A percentile compares a stretch with the other conserved stretches of the same genome.
These are phyloP conservation scores for Agrochola litura DNA, from an alignment of 2,888 invertebrate species.

Conservation along the genomic window DNA sequence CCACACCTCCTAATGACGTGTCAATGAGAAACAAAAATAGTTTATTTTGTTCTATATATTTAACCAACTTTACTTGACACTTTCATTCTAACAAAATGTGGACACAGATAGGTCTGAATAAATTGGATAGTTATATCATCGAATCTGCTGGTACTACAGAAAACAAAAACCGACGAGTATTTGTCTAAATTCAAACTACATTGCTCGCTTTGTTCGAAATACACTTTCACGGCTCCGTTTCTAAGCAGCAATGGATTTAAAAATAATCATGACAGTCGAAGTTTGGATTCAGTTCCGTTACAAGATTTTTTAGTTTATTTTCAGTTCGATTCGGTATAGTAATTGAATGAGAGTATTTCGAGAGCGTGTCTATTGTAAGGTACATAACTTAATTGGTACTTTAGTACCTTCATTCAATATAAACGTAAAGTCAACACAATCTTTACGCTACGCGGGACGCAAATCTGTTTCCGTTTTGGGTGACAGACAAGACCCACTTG, in stretches of 20 bases:
- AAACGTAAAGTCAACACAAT: not conserved
- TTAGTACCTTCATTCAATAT: slow-evolving; percentile 23
- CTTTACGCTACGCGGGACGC: not conserved
- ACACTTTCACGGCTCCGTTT: rapidly evolving
- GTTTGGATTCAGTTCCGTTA: slow-evolving; percentile 47
- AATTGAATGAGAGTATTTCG: slow-evolving; percentile 51
- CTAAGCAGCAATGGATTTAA: slow-evolving; percentile 25
- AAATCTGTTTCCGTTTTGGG: not conserved
- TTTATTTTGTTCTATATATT: slow-evolving; percentile 70
- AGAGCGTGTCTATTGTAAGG: slow-evolving; percentile 38
- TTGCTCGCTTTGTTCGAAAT: slow-evolving; percentile 34
- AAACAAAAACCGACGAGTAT: slow-evolving; percentile 4
- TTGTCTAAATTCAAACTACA: slow-evolving; percentile 39
- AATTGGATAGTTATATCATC: slow-evolving; percentile 71
- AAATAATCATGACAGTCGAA: not conserved
- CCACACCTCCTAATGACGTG: slow-evolving; percentile 60
- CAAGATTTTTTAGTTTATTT: slow-evolving; percentile 38
- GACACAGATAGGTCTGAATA: slow-evolving; percentile 44
- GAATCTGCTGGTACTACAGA: slow-evolving; percentile 56
- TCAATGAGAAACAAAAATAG: slow-evolving; percentile 56
- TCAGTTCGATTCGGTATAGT: slow-evolving; percentile 44
- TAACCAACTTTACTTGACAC: slow-evolving; percentile 53
- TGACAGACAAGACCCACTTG: not conserved
- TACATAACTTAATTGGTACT: slow-evolving; percentile 24
- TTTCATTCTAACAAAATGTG: slow-evolving; percentile 7